Base-by-base conservation (phyloP, 2,113 vertebrate species). In the Eulemur macaco region DNA sequence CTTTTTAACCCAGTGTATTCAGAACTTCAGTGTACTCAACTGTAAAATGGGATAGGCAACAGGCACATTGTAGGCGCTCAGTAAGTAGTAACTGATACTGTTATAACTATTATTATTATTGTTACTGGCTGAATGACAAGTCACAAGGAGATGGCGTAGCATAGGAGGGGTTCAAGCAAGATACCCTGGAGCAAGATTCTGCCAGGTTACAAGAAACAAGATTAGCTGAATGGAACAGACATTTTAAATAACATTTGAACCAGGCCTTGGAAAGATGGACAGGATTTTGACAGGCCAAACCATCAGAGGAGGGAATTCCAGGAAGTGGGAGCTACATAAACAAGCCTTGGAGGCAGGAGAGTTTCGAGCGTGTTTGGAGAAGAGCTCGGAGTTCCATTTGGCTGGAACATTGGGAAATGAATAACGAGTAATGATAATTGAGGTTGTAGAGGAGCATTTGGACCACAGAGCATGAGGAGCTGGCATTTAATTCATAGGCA, bases 401-500 rank as follows among this genome's bases (percentile, higher is more conserved):
- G 96, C 93, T 94, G 89, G 63, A 93, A 77, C 63, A 31, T 11
- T 47, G 89, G 89, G 68, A 80, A 84, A 94, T 76, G 89, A 93
- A 69, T 78, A 77, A 92, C 47, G 89, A 96, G 42, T 68, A 66
- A 92, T 84, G 96, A 54, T 91, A 73, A 95, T 93, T 92, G 89
- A 86, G 86, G 84, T 93, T 86, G n/a, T 96, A 68, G 95, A 93
- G 78, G 92, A 89, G 50, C 78, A 42, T 91, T 97, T 93, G 97
- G 93, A 60, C 89, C 88, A 58, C 82, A 89, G 88, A 96, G 88
- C 91, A 74, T 3, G n/a, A 86, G 66, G 86, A 87, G 34, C 76
- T 94, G 93, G 83, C 83, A 50, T 95, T 96, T 97, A 83, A 97
- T 97, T 98, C 96, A 81, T 12, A 93, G 93, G 78, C 85, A 81